Evolutionary conservation across 2,797 vertebrate genomes (phyloP).

Genomic region (Gastrophryne carolinensis): DNA sequence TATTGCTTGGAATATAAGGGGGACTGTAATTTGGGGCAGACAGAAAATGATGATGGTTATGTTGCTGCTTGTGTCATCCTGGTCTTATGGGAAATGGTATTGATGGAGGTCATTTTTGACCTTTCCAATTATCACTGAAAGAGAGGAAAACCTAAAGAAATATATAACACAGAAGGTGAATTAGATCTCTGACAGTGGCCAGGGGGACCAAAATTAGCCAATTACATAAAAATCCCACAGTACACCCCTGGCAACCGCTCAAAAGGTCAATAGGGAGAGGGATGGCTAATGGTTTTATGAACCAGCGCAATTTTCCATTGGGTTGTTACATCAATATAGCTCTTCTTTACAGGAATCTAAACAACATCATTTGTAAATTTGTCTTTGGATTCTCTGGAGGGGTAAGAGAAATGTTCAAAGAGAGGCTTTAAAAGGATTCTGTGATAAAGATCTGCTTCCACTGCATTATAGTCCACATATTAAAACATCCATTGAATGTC

Average conservation of each 20-base stretch:
- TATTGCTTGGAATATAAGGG: not conserved
- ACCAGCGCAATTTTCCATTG: not conserved
- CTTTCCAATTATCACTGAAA: conserved; percentile 1
- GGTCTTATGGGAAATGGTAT: not conserved
- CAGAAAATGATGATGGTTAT: not conserved
- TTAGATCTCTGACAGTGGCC: conserved; percentile 5
- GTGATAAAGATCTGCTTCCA: no score
- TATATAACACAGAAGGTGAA: not conserved
- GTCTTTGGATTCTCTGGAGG: no score
- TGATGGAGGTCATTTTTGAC: not conserved
- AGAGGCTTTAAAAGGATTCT: no score
- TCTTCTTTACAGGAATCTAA: no score
- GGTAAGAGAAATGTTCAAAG: no score
- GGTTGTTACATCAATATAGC: no score
- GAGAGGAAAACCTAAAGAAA: not conserved
- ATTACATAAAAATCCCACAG: conserved; percentile 2
- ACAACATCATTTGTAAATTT: no score
- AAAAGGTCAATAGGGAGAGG: conserved; percentile 28
- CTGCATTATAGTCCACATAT: no score
- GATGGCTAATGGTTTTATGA: not conserved
- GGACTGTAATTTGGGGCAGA: not conserved
- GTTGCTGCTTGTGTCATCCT: not conserved
- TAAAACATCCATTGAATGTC: no score
- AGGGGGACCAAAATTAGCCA: conserved; percentile 23
- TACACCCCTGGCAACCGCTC: not conserved